phyloP scores from a whole-genome alignment of 2,113 vertebrate genomes.

The Hemiprocne comata region DNA sequence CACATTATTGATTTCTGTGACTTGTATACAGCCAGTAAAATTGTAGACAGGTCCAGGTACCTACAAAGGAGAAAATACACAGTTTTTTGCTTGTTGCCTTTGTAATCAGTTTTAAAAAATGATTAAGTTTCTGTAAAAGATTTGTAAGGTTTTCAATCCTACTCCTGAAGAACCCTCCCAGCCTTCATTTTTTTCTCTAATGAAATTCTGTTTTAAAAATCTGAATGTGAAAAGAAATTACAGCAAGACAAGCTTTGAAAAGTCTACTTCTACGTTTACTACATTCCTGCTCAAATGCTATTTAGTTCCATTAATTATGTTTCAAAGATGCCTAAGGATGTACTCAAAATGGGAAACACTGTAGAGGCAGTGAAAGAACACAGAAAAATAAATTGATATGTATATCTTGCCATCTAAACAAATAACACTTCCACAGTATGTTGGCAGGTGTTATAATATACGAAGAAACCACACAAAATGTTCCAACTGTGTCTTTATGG shows the following conservation, averaged over 20 bases:
- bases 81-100: neutral
- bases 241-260: neutral
- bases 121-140: neutral
- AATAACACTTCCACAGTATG: neutral
- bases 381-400: neutral
- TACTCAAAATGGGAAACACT: neutral
- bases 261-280: neutral
- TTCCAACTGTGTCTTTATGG: neutral
- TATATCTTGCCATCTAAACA: neutral
- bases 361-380: neutral
- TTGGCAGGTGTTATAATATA: neutral
- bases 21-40: slow-evolving; percentile 86
- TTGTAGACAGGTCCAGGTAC: slow-evolving; percentile 77
- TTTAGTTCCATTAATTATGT: neutral
- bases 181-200: neutral
- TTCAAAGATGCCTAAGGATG: neutral
- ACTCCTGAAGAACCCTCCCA: neutral
- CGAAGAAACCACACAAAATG: neutral
- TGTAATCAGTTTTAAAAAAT: neutral
- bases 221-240: neutral
- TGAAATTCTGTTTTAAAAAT: neutral
- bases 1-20: slow-evolving; percentile 81
- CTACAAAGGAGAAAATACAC: slow-evolving; percentile 56
- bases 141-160: neutral
- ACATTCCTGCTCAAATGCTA: neutral